These are phyloP conservation scores for Drosophila orosa DNA, from an alignment of 1,140 invertebrate species.

Conservation along the genomic window DNA sequence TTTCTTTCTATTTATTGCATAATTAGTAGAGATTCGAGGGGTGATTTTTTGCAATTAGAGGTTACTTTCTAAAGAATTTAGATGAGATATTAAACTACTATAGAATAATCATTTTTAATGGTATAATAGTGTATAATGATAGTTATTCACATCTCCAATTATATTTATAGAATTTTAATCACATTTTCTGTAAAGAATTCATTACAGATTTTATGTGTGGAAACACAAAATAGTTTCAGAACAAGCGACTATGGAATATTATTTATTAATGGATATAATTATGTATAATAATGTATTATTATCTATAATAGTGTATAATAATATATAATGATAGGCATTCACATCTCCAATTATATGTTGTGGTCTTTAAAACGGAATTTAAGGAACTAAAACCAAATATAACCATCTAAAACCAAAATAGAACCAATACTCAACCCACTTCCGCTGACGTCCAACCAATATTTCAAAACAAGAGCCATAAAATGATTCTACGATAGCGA, in stretches of 20 bases:
- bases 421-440: neutral
- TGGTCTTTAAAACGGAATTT: neutral
- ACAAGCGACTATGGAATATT: no score
- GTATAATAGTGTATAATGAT: no score
- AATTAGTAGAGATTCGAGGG: neutral
- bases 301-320: no score
- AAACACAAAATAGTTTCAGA: no score
- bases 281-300: no score
- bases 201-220: no score
- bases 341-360: no score
- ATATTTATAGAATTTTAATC: no score
- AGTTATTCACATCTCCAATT: neutral
- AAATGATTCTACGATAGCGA: constrained; percentile 14
- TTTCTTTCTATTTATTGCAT: neutral
- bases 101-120: neutral
- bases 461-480: constrained; percentile 18
- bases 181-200: no score
- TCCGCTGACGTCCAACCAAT: constrained; percentile 1
- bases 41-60: neutral
- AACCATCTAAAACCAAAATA: no score
- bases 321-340: no score
- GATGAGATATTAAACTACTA: neutral
- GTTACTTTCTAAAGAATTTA: neutral
- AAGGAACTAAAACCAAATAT: neutral
- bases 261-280: no score